Base-by-base conservation (phyloP, 2,888 invertebrate species). In the Anorthoa munda region DNA sequence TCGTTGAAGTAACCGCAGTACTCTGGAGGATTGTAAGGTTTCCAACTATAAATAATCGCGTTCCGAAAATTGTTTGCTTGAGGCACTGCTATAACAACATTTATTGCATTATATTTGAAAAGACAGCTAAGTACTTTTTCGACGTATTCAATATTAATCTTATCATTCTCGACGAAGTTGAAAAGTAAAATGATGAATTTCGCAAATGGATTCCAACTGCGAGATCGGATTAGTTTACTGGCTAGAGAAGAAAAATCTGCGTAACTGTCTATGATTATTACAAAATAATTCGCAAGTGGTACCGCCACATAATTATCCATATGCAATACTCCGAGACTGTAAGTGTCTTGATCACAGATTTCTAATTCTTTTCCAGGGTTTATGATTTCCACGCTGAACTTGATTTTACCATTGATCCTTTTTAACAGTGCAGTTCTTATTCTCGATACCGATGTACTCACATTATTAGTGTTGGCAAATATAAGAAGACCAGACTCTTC, bases 151-250 rank as follows among this genome's bases (percentile, higher is more conserved):
- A 88, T 82, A 72, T 91, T 90, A 4, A 61, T 53, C 55, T 76
- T 70, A 17, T 90, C 83, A 58, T 66, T 55, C 15, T 79, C 78
- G 11, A 75, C 77, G 66, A 92, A 87, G 64, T 90, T 86, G n/a
- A 93, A 90, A 4, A 94, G 88, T 51, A 95, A 79, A 60, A 96
- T 87, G 31, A 95, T 86, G 39, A 95, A 93, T 68, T 92, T 91
- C 0, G 95, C 95, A 51, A 83, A 84, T 9, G 96, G 95, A 72
- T 95, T 95, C 96, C 96, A 96, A 76, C 88, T 92, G n/a, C 92
- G 87, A 2, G 93, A 89, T 45, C 90, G 85, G 4, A 93, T 86
- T 4, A 95, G 70, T 86, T 92, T 92, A 71, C 89, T 89, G 1
- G 90, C 87, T 15, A 93, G 74, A 21, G 85, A 81, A 12, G 88